Evolutionary conservation across 2,888 invertebrate species (phyloP), one percentile per base, ranked within the genome.

Genomic region (Aphidius colemani): DNA sequence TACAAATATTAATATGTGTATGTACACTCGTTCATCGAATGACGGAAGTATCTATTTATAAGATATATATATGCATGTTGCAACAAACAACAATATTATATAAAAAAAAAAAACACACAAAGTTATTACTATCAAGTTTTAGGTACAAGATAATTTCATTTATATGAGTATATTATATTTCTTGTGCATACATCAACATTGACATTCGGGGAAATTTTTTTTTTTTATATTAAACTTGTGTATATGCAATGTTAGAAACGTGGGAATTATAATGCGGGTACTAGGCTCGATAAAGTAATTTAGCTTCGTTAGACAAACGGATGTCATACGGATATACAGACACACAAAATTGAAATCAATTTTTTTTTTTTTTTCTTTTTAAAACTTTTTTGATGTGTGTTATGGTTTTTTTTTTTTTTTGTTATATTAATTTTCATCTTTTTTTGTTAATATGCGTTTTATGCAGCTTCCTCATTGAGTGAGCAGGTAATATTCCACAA

Each of bases 11-110:
- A 30, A 30, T 30, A 48, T 57, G 57, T 57, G 57, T 46, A 11
- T 40, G 64, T 59, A 69, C 67, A 70, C 67, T 71, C 71, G 69
- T 71, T 66, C 67, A 65, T 69, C 61, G 59, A 58, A 61, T 74
- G 74, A 75, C 74, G 73, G 69, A 68, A 71, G 70, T 62, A 44
- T 71, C 75, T 75, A 75, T 75, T 75, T 72, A 73, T 75, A 75
- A 62, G 65, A 60, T 48, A 61, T 70, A 66, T 69, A 61, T 67
- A 53, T 30, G 45, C 49, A 57, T 57, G 11, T 51, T 51, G 53
- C 45, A 13, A 56, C n/a, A 11, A 18, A 44, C 11, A 45, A 45
- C 10, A 44, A 13, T 13, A 50, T 18, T 50, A 18, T 13, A 13
- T 50, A 50, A 50, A 11, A 11, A 30, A 46, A 46, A 56, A 56